Evolutionary conservation across 2,888 invertebrate genomes (phyloP).

Genomic region (Anthophora plumipes): DNA sequence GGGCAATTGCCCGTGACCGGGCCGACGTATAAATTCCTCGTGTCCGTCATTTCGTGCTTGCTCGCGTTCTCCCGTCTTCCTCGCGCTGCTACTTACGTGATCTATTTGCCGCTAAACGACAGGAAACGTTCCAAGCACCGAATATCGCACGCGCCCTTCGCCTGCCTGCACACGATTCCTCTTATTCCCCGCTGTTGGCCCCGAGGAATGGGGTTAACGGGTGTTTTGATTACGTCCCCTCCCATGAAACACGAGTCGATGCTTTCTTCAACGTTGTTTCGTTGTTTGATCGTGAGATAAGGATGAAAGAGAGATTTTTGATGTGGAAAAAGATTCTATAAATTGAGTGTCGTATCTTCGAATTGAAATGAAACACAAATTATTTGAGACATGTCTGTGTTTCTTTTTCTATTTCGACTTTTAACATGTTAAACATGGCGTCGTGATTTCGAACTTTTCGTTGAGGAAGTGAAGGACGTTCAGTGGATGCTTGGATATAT

Average conservation of each 20-base stretch:
- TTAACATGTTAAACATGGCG: too few relatives aligned
- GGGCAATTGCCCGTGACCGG: constrained; percentile 64
- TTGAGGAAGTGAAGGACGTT: too few relatives aligned
- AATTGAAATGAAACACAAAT: too few relatives aligned
- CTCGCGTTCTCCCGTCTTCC: neutral
- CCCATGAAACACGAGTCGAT: neutral
- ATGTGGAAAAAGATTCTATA: too few relatives aligned
- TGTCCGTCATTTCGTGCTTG: constrained; percentile 50
- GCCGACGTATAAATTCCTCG: constrained; percentile 61
- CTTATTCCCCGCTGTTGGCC: neutral
- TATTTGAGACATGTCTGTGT: too few relatives aligned
- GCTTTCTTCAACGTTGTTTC: neutral
- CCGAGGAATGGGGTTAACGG: neutral
- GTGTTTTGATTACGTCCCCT: neutral
- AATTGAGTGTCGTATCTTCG: too few relatives aligned
- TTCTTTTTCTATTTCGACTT: too few relatives aligned
- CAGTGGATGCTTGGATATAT: too few relatives aligned
- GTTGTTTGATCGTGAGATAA: neutral
- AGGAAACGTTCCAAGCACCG: constrained; percentile 53
- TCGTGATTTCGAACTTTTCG: too few relatives aligned
- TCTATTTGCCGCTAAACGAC: constrained; percentile 53
- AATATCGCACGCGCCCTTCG: constrained; percentile 18
- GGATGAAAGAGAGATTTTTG: too few relatives aligned
- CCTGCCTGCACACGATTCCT: neutral
- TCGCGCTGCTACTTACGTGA: constrained; percentile 40